Conservation (phyloP, 2,888 invertebrate species). For the Panzeria rudis region DNA sequence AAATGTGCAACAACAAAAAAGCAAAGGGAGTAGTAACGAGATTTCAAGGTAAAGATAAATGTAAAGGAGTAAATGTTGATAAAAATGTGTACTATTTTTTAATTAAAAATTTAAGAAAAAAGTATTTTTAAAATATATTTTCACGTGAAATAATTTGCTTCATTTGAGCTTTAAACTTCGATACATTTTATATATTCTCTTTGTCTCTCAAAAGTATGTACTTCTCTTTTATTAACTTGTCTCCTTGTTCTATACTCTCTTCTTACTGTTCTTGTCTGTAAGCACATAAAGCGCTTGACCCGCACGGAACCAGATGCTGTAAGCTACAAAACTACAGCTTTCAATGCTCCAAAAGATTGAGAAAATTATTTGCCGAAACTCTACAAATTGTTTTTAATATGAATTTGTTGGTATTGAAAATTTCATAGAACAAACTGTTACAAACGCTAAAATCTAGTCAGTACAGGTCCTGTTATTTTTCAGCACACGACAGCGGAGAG, state of each 20-base stretch:
- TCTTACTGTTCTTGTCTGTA: not conserved
- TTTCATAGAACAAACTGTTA: constrained; percentile 43
- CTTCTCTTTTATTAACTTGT: not conserved
- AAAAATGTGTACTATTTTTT: not conserved
- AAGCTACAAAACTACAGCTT: constrained; percentile 63
- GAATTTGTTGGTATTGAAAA: constrained; percentile 32
- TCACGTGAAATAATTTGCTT: constrained; percentile 24
- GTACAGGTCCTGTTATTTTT: constrained; percentile 80
- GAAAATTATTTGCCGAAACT: constrained; percentile 31
- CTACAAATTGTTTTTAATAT: constrained; percentile 42
- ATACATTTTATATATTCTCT: not conserved
- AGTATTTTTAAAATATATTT: constrained; percentile 3
- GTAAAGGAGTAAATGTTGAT: not conserved
- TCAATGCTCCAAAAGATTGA: constrained; percentile 39
- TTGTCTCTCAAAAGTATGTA: not conserved
- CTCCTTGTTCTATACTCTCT: not conserved
- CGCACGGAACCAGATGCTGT: constrained; percentile 54
- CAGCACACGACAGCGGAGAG: constrained; percentile 80
- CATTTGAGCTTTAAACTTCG: constrained; percentile 35
- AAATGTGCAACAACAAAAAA: constrained; percentile 16
- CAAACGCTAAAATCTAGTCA: constrained; percentile 73
- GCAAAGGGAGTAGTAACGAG: not conserved
- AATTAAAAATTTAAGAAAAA: constrained; percentile 3
- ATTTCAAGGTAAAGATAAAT: constrained; percentile 15
- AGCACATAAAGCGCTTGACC: constrained; percentile 41